phyloP scores from a whole-genome alignment of 2,888 invertebrate species.

The Limulus polyphemus region DNA sequence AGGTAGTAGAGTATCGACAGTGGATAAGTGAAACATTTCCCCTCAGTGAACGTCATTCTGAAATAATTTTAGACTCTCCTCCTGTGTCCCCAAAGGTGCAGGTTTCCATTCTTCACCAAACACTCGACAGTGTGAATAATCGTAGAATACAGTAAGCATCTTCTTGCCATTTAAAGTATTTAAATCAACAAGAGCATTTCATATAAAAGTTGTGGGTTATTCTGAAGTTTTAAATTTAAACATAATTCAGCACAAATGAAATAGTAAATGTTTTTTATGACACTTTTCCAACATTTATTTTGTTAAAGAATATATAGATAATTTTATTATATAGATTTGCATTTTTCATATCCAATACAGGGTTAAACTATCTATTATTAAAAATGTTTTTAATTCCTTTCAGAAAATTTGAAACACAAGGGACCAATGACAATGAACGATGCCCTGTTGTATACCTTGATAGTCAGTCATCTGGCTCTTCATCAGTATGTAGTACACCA shows the following conservation, averaged over 20 bases:
- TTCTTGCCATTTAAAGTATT: too few relatives aligned
- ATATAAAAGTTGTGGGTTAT: too few relatives aligned
- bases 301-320: neutral
- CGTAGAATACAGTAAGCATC: too few relatives aligned
- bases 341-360: neutral
- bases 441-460: neutral
- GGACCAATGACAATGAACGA: neutral
- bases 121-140: too few relatives aligned
- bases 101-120: too few relatives aligned
- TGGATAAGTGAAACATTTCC: conserved; percentile 50
- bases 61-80: too few relatives aligned
- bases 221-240: too few relatives aligned
- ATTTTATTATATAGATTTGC: neutral
- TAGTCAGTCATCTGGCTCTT: conserved; percentile 8
- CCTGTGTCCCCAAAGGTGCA: too few relatives aligned
- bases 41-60: conserved; percentile 9
- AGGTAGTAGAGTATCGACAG: conserved; percentile 61
- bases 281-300: neutral
- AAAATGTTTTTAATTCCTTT: neutral
- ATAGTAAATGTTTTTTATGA: too few relatives aligned
- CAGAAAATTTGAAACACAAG: neutral
- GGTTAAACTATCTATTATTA: neutral
- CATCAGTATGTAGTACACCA: conserved; percentile 18
- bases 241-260: too few relatives aligned
- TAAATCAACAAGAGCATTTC: too few relatives aligned